Base-by-base conservation (phyloP, 2,888 invertebrate genomes). In the Apodemia zela region DNA sequence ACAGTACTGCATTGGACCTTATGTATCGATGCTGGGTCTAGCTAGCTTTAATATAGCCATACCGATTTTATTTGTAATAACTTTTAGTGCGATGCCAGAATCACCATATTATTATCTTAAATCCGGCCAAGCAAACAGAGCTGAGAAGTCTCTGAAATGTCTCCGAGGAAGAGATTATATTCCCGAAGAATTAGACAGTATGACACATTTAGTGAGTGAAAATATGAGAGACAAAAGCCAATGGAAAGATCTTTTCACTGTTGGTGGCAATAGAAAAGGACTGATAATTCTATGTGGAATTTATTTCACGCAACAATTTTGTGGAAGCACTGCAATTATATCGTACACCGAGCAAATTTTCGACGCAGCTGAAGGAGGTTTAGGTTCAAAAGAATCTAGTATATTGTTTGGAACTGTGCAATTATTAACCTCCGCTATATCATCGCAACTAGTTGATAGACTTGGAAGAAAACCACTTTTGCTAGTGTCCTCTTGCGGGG, bases 331-430 rank as follows among this genome's bases (percentile, higher is more conserved):
- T 60, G 93, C 93, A 0, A 87, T 94, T 35, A 92, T 93, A 66
- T 80, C 93, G 6, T 94, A 94, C 69, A 89, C 93, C 0, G 93
- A 93, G 64, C 91, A 93, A 69, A 95, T 95, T 72, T 94, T 95
- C 73, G 88, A 89, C 10, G 86, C 87, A 51, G 91, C 92, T 13
- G 92, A 92, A 33, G 74, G 74, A 38, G 85, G 87, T 0, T 68
- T 93, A 60, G 87, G 86, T 2, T 84, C 93, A 2, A 81, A 88
- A 65, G 86, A 92, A 70, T 89, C 93, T 0, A 93, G 93, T 65
- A 92, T 93, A 57, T 71, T 93, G 18, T 84, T 93, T 59, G 93
- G 93, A 0, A 78, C 88, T 0, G 92, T 92, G 11, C 93, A 93
- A 69, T 74, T 93, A 33, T 68, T 93, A 6, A 93, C 93, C 4